phyloP scores from a whole-genome alignment of 2,113 vertebrate genomes.

The Trogon surrucura region DNA sequence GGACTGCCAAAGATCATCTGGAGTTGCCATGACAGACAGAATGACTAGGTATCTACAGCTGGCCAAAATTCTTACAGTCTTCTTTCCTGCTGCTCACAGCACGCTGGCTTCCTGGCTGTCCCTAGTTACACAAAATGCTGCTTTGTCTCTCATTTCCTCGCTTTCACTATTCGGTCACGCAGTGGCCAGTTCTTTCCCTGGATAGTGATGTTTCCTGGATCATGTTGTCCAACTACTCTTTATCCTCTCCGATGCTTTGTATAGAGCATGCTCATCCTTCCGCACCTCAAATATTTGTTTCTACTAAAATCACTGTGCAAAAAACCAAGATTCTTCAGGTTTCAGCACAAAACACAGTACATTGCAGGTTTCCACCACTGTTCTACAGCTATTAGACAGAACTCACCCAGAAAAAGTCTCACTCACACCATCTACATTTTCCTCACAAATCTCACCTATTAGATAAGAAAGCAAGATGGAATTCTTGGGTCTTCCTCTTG shows the following conservation, averaged over 20 bases:
- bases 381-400: background rate
- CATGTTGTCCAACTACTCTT: background rate
- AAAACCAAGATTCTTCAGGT: background rate
- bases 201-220: background rate
- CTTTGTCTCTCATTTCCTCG: background rate
- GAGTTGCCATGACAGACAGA: background rate
- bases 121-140: background rate
- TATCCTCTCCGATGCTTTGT: background rate
- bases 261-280: background rate
- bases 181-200: background rate
- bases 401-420: background rate
- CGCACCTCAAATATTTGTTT: background rate
- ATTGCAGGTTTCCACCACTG: background rate
- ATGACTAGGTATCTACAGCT: background rate
- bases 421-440: background rate
- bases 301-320: background rate
- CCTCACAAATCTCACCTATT: background rate
- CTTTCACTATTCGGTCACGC: background rate
- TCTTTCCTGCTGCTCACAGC: slow-evolving; percentile 30
- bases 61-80: background rate
- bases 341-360: background rate
- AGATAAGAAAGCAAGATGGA: background rate
- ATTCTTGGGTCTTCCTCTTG: background rate
- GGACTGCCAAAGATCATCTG: background rate
- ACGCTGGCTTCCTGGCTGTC: slow-evolving; percentile 26